These are phyloP conservation scores for Drosophila triauraria DNA, from an alignment of 1,140 invertebrate species.

Conservation along the genomic window DNA sequence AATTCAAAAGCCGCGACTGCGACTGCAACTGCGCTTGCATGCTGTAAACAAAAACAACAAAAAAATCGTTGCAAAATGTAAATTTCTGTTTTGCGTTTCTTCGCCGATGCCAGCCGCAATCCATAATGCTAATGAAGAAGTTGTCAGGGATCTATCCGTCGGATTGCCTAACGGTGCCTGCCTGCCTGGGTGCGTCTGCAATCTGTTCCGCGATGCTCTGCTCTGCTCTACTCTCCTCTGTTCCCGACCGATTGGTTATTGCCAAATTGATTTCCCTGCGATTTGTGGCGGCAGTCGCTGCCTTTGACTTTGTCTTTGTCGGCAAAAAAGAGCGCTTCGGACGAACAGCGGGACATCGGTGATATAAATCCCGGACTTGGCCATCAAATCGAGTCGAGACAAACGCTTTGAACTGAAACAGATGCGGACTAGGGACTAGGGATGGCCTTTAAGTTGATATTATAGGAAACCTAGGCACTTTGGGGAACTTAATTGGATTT, in stretches of 20 bases:
- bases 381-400: slow-evolving; percentile 58
- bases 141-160: slow-evolving; percentile 48
- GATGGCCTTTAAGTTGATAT: background rate
- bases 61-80: slow-evolving; percentile 65
- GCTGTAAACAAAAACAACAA: slow-evolving; percentile 12
- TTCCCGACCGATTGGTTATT: slow-evolving; percentile 26
- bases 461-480: background rate
- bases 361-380: slow-evolving; percentile 49
- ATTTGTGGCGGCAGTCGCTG: slow-evolving; percentile 42
- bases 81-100: slow-evolving; percentile 52
- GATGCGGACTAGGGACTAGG: slow-evolving; percentile 16
- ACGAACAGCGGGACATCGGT: slow-evolving; percentile 61
- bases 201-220: slow-evolving; percentile 13
- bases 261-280: slow-evolving; percentile 73
- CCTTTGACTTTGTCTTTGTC: slow-evolving; percentile 78
- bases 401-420: slow-evolving; percentile 65
- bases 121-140: slow-evolving; percentile 78
- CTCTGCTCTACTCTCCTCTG: slow-evolving; percentile 3
- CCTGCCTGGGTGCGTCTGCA: slow-evolving; percentile 44
- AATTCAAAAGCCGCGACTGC: slow-evolving; percentile 58
- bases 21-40: slow-evolving; percentile 43
- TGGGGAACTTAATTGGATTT: background rate
- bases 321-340: slow-evolving; percentile 53
- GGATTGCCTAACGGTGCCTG: slow-evolving; percentile 61
- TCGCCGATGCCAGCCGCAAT: slow-evolving; percentile 45